phyloP scores from a whole-genome alignment of 2,888 invertebrate species.

The Morpho helenor region DNA sequence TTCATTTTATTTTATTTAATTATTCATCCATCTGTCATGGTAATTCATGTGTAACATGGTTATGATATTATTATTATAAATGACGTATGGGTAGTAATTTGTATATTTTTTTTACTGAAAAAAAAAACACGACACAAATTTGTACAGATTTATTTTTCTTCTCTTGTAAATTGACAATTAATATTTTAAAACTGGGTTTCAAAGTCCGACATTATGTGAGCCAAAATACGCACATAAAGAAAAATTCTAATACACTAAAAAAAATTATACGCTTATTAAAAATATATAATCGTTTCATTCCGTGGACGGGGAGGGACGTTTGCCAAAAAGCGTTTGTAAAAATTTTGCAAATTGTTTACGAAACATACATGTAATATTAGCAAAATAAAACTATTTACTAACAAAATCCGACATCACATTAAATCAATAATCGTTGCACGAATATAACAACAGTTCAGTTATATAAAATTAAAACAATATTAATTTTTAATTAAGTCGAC shows the following conservation, averaged over 20 bases:
- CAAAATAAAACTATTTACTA: background rate
- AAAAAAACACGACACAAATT: background rate
- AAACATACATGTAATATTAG: background rate
- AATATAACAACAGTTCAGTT: conserved; percentile 40
- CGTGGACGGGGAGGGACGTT: conserved; percentile 47
- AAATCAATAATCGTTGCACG: conserved; percentile 62
- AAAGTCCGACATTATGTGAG: background rate
- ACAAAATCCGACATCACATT: conserved; percentile 23
- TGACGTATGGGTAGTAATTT: too few species aligned
- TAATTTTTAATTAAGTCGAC: conserved; percentile 16
- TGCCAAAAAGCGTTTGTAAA: conserved; percentile 22
- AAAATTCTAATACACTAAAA: conserved; percentile 2
- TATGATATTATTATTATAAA: too few species aligned
- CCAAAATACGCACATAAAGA: background rate
- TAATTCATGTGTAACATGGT: too few species aligned
- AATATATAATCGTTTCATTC: conserved; percentile 24
- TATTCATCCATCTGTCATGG: too few species aligned
- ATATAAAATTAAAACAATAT: conserved; percentile 11
- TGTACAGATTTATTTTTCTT: background rate
- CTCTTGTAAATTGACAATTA: background rate
- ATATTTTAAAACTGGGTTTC: conserved; percentile 2
- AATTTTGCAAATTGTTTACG: conserved; percentile 28
- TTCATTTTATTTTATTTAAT: too few species aligned
- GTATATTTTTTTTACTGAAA: too few species aligned
- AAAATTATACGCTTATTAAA: conserved; percentile 5